Evolutionary conservation across 2,113 vertebrate species (phyloP), one percentile per base, ranked within the genome.

Genomic region (Leptobrachium ailaonicum): DNA sequence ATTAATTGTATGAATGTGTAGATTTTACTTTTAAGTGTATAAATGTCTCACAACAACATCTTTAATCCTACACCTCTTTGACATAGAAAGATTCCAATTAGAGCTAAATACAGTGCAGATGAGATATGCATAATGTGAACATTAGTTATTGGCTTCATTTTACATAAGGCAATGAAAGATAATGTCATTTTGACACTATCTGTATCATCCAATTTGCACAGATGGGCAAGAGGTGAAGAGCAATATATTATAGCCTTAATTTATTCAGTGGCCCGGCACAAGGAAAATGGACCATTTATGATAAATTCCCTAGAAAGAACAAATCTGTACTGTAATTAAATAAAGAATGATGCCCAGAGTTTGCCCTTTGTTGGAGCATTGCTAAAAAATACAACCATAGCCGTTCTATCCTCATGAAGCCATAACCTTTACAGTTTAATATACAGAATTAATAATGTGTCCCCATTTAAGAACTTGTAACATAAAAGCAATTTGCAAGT

Each of bases 161-260:
- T 32, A 50, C 68, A 71, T 50, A 50, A 47, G 7, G 4, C 68
- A 20, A 47, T 71, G 68, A 71, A 71, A 47, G 43, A 47, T 32
- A 45, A 5, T 71, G 68, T 14, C 68, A 71, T 50, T 53, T 8
- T 71, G 68, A 71, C 68, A 71, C 68, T 71, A 71, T 71, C 68
- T 50, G 44, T 71, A 71, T 50, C 13, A 50, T 71, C 45, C 43
- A 71, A 50, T 71, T 71, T 71, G 68, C 44, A 71, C 68, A 71
- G 68, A 13, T 45, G 68, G 44, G 9, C 44, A 3, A 71, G 68
- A 71, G 68, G 68, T 71, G 68, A 71, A 53, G 68, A 71, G n/a
- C 13, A 71, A 50, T 45, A 50, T n/a, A 71, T 71, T 71, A 71
- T 7, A 71, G 44, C 44, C 32, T 47, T 20, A n/a, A 71, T 47